Conservation (phyloP, 2,113 vertebrate genomes). For the crab-eating macaque (Macaca fascicularis) region T2T-MFA8v1.1 NC_088378.1:56151501-56152000, state of each 20-base stretch:
- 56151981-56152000: not conserved
- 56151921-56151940: not conserved
- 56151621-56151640: not conserved
- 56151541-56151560: not conserved
- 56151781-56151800: not conserved
- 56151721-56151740: fast-evolving
- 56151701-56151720: not conserved
- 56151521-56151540: not conserved
- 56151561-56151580: not conserved
- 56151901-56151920: not conserved
- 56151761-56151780: not conserved
- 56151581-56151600: not conserved
- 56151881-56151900: not conserved
- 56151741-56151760: not conserved
- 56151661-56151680: not conserved
- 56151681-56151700: not conserved
- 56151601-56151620: not conserved
- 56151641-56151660: not conserved
- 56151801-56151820: not conserved
- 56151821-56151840: not conserved
- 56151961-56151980: not conserved
- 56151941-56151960: not conserved
- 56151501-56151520: not conserved
- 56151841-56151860: not conserved
- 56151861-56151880: not conserved